Evolutionary conservation across 2,113 vertebrate species (phyloP).

Genomic region (Microtus ochrogaster): DNA sequence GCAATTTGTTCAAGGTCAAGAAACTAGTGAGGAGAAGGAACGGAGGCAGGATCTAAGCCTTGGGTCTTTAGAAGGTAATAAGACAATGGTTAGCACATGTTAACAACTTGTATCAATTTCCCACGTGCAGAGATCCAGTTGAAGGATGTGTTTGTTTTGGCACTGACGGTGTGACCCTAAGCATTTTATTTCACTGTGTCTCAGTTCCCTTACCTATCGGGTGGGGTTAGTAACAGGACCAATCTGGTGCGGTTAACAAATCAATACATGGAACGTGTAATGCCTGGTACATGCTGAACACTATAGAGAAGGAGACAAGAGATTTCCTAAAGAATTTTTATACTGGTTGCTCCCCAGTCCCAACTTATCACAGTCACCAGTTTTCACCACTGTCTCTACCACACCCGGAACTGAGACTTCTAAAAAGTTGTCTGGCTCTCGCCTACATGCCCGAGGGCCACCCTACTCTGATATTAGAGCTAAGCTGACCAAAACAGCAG

Average conservation of each 20-base stretch:
- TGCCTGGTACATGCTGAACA: not conserved
- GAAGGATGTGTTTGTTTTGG: not conserved
- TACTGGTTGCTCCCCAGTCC: not conserved
- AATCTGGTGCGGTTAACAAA: not conserved
- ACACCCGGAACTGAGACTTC: not conserved
- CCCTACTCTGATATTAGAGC: not conserved
- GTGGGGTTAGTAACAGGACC: not conserved
- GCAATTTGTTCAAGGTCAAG: slow-evolving; percentile 36
- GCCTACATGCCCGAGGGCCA: not conserved
- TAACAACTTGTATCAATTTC: not conserved
- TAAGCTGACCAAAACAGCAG: not conserved
- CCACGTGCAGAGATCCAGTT: not conserved
- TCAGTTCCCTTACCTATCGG: not conserved
- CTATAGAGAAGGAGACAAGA: not conserved
- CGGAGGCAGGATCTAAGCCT: slow-evolving; percentile 2
- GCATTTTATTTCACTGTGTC: not conserved
- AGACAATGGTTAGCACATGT: slow-evolving; percentile 3
- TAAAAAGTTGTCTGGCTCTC: not conserved
- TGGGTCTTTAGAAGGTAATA: slow-evolving; percentile 16
- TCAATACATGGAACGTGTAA: not conserved
- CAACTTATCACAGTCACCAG: not conserved
- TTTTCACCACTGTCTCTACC: not conserved
- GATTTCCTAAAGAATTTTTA: not conserved
- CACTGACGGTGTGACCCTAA: not conserved
- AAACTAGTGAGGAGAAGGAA: not conserved